Evolutionary conservation across 2,797 vertebrate genomes (phyloP).

Genomic region (Syngnathus rostellatus): DNA sequence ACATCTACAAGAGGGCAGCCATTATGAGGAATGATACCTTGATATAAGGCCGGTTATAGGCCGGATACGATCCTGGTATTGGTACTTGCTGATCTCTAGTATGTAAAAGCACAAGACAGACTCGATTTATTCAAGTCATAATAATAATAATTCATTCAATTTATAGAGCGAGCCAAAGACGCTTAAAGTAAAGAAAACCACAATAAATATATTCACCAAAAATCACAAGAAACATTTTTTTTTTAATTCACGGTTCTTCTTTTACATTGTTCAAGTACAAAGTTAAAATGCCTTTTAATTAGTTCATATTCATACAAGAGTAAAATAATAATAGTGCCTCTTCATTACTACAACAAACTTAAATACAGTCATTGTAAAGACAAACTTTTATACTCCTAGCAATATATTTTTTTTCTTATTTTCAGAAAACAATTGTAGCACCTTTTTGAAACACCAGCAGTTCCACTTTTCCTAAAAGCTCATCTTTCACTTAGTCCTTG

Average conservation of each 20-base stretch:
- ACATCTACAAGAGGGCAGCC: no score
- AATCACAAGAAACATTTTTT: slow-evolving; percentile 87
- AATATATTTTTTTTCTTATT: slow-evolving; percentile 82
- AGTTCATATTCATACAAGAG: slow-evolving; percentile 89
- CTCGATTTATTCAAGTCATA: no score
- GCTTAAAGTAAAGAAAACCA: background rate
- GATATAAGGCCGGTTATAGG: no score
- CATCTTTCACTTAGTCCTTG: slow-evolving; percentile 64
- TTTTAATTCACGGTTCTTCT: slow-evolving; percentile 71
- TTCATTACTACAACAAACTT: slow-evolving; percentile 89
- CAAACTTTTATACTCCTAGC: slow-evolving; percentile 87
- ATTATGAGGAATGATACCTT: no score
- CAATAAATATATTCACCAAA: slow-evolving; percentile 15
- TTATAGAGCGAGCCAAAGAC: no score
- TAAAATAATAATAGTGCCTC: slow-evolving; percentile 98
- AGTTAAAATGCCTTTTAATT: slow-evolving; percentile 99
- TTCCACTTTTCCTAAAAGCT: slow-evolving; percentile 68
- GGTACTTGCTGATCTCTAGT: no score
- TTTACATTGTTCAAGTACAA: slow-evolving; percentile 94
- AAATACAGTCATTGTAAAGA: slow-evolving; percentile 99
- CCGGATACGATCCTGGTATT: no score
- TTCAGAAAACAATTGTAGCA: slow-evolving; percentile 95
- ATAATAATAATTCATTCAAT: no score
- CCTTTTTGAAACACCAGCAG: slow-evolving; percentile 85
- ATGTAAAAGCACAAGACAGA: no score